Evolutionary conservation across 1,140 invertebrate genomes (phyloP).

Genomic region (Hycleus cichorii): DNA sequence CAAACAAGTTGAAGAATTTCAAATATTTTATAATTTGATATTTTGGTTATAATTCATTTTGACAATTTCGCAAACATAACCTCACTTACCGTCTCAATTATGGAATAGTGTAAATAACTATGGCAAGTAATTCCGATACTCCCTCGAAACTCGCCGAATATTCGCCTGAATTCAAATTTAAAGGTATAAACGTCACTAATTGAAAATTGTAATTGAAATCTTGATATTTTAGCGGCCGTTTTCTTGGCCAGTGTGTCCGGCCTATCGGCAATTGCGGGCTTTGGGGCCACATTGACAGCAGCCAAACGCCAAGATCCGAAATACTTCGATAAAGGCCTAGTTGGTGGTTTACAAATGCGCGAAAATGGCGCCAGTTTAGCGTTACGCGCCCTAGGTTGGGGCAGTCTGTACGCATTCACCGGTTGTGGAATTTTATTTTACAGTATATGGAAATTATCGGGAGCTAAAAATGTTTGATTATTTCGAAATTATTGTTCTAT

Average conservation of each 20-base stretch:
- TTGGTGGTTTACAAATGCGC: conserved; percentile 53
- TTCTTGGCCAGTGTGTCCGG: conserved; percentile 73
- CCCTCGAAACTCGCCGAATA: background rate
- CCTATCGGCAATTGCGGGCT: conserved; percentile 72
- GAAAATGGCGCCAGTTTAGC: conserved; percentile 75
- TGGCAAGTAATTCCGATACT: background rate
- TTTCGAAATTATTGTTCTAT: background rate
- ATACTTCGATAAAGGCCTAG: conserved; percentile 69
- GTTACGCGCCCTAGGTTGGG: conserved; percentile 75
- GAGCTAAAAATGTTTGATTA: conserved; percentile 62
- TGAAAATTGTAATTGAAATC: background rate
- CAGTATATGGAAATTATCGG: conserved; percentile 81
- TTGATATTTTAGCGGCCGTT: conserved; percentile 52
- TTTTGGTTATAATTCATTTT: too few relatives aligned
- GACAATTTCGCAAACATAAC: too few relatives aligned
- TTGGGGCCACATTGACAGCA: conserved; percentile 66
- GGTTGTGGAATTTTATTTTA: conserved; percentile 77
- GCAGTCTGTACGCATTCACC: conserved; percentile 74
- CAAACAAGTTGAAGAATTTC: too few relatives aligned
- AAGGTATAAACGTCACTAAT: background rate
- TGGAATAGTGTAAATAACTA: too few relatives aligned
- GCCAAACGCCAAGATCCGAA: conserved; percentile 74
- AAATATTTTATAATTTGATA: too few relatives aligned
- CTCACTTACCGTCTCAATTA: too few relatives aligned
- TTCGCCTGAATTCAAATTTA: conserved; percentile 10